Conservation (phyloP, 2,888 invertebrate genomes). For the Tetragnatha montana region DNA sequence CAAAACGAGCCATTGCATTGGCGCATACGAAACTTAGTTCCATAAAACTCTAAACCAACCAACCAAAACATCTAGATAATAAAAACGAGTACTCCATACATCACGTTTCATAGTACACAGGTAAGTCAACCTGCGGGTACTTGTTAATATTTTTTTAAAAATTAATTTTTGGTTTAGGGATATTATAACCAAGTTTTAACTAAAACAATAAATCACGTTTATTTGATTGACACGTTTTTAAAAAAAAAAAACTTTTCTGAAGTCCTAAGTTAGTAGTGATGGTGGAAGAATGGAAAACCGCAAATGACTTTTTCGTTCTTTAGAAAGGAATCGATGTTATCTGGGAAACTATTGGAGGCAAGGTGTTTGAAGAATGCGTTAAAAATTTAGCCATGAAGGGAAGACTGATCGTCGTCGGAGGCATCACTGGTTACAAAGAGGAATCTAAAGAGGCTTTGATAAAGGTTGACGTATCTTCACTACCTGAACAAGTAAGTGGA, state of each 20-base stretch:
- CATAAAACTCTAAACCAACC: too few relatives aligned
- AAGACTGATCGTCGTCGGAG: slow-evolving; percentile 75
- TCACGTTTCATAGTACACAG: too few relatives aligned
- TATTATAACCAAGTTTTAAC: too few relatives aligned
- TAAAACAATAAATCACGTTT: neutral
- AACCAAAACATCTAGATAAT: too few relatives aligned
- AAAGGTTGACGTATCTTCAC: slow-evolving; percentile 25
- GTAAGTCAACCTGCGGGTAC: too few relatives aligned
- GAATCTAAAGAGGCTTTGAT: slow-evolving; percentile 10
- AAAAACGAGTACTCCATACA: too few relatives aligned
- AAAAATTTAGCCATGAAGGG: slow-evolving; percentile 74
- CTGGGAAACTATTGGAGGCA: slow-evolving; percentile 72
- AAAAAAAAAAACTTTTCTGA: neutral
- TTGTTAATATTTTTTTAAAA: too few relatives aligned
- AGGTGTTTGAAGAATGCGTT: slow-evolving; percentile 59
- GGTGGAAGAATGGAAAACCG: neutral
- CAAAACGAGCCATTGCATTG: too few relatives aligned
- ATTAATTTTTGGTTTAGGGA: too few relatives aligned
- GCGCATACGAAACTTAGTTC: too few relatives aligned
- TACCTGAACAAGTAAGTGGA: slow-evolving; percentile 41
- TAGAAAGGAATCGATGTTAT: slow-evolving; percentile 70
- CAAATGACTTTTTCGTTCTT: neutral
- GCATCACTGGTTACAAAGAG: slow-evolving; percentile 75
- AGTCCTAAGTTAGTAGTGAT: neutral
- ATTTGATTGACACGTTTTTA: neutral